A percentile compares a stretch with the other conserved stretches of the same genome.
phyloP scores from a whole-genome alignment of 2,113 vertebrate species.

The Carassius carassius region DNA sequence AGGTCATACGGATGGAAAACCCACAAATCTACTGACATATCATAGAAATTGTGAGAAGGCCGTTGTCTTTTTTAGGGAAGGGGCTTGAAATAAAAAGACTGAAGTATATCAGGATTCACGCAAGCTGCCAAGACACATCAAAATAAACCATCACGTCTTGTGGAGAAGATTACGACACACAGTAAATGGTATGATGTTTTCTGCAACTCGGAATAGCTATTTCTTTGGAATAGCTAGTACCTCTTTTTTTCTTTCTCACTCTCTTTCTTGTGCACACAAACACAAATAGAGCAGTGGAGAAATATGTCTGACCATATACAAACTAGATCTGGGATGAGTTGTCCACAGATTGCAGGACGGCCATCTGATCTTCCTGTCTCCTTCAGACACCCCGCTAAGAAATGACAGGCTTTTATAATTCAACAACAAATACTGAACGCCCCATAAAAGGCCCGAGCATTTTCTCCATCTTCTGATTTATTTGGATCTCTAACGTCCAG shows the following conservation, averaged over 20 bases:
- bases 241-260: background rate
- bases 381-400: constrained; percentile 3
- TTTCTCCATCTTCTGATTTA: constrained; percentile 42
- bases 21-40: background rate
- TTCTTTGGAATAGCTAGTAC: constrained; percentile 22
- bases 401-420: constrained; percentile 42
- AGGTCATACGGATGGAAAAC: constrained; percentile 6
- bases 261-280: constrained; percentile 26
- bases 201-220: background rate
- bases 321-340: constrained; percentile 29
- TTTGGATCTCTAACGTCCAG: constrained; percentile 32
- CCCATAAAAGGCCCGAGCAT: constrained; percentile 23
- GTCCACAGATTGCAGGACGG: constrained; percentile 9
- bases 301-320: constrained; percentile 39
- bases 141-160: constrained; percentile 25
- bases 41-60: background rate
- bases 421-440: constrained; percentile 44
- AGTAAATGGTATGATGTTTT: constrained; percentile 21
- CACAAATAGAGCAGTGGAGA: constrained; percentile 15
- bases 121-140: constrained; percentile 23
- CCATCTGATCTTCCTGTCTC: constrained; percentile 29
- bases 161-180: constrained; percentile 1
- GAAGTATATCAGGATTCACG: background rate
- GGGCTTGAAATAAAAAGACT: background rate
- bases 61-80: background rate